Percentiles rank a stretch among this genome's conserved stretches.
Evolutionary conservation across 2,797 vertebrate genomes (phyloP).

Genomic region (Phrynocephalus vlangalii): DNA sequence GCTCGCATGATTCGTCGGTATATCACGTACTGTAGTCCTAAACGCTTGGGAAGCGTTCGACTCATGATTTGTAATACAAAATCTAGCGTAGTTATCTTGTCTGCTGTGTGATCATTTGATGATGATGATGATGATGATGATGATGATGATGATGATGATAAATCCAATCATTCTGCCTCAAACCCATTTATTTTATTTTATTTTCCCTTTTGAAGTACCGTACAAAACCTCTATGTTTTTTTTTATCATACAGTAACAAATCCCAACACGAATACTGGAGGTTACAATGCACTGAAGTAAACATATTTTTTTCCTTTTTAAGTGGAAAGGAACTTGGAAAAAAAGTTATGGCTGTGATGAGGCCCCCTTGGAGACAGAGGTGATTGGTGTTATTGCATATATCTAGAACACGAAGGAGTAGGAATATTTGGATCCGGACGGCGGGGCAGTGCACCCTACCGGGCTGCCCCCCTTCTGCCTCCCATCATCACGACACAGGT

Average conservation of each 20-base stretch:
- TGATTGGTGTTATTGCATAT: slow-evolving; percentile 61
- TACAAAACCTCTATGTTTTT: slow-evolving; percentile 62
- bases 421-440: background rate
- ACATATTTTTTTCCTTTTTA: slow-evolving; percentile 42
- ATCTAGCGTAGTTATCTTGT: no score
- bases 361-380: background rate
- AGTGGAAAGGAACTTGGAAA: slow-evolving; percentile 59
- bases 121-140: no score
- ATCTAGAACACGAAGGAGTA: slow-evolving; percentile 23
- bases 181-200: slow-evolving; percentile 53
- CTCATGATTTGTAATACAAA: no score
- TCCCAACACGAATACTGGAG: slow-evolving; percentile 57
- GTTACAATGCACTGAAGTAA: slow-evolving; percentile 66
- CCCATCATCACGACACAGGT: no score
- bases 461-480: no score
- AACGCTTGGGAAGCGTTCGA: no score
- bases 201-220: slow-evolving; percentile 65
- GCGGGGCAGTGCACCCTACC: background rate
- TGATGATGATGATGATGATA: no score
- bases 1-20: no score
- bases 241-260: slow-evolving; percentile 72
- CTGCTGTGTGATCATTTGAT: no score
- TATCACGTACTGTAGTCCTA: no score
- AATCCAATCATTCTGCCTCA: background rate
- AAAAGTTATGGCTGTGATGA: slow-evolving; percentile 52